Evolutionary conservation across 2,888 invertebrate species (phyloP).

Genomic region (Aricia artaxerxes): DNA sequence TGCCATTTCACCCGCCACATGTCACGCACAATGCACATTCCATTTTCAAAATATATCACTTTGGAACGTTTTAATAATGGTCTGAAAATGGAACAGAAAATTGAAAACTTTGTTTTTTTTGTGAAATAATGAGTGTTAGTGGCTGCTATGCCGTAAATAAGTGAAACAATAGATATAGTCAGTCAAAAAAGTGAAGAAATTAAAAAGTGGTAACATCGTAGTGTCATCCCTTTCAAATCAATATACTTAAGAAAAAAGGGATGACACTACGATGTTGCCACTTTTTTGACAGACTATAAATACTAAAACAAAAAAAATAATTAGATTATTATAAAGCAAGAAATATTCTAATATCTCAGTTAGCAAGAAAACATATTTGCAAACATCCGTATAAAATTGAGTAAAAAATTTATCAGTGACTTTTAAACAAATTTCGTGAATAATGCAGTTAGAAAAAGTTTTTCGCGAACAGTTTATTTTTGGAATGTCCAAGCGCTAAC

Average conservation of each 20-base stretch:
- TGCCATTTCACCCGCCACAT: background rate
- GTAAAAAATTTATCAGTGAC: background rate
- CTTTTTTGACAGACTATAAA: too few species aligned
- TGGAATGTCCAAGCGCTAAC: conserved; percentile 44
- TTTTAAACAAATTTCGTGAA: conserved; percentile 44
- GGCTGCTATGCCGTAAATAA: too few species aligned
- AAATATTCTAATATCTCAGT: background rate
- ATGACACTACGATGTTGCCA: too few species aligned
- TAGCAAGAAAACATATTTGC: conserved; percentile 31
- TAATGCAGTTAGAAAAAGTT: conserved; percentile 50
- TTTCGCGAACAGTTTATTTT: conserved; percentile 45
- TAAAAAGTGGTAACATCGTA: too few species aligned
- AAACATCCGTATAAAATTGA: conserved; percentile 16
- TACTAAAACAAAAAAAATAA: background rate
- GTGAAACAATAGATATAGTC: too few species aligned
- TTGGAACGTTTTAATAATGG: background rate
- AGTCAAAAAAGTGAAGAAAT: too few species aligned
- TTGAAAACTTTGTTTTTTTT: background rate
- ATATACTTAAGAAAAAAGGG: background rate
- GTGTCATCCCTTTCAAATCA: too few species aligned
- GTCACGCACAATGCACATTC: conserved; percentile 13
- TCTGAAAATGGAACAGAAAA: conserved; percentile 7
- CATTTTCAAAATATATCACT: conserved; percentile 13
- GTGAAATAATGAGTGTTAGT: too few species aligned
- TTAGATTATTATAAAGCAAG: background rate